These are phyloP conservation scores for Adelognathus sp. DNA, from an alignment of 2,888 invertebrate species.

Conservation along the genomic window DNA sequence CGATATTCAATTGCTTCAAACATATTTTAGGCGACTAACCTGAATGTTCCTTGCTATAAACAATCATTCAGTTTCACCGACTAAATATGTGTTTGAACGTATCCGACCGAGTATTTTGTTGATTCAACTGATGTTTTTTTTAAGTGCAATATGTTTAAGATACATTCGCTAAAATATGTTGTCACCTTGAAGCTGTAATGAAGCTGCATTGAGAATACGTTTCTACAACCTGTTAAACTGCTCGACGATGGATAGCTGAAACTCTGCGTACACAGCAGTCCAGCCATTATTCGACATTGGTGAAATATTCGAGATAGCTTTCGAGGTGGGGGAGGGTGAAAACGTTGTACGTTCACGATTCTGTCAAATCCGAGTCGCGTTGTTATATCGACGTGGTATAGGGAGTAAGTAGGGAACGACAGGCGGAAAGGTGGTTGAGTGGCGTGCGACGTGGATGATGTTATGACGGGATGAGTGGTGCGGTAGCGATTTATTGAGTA, in stretches of 20 bases:
- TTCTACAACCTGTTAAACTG: background rate
- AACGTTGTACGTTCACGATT: background rate
- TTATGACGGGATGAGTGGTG: conserved; percentile 69
- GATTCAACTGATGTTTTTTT: no score
- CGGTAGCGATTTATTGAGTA: conserved; percentile 72
- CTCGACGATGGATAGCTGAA: background rate
- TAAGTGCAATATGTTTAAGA: no score
- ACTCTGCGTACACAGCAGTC: background rate
- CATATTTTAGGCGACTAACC: no score
- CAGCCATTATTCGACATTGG: background rate
- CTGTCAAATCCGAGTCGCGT: conserved; percentile 16
- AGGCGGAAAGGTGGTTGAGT: conserved; percentile 60
- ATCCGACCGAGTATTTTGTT: no score
- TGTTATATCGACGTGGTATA: background rate
- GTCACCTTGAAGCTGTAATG: no score
- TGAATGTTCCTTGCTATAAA: no score
- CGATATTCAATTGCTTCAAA: no score
- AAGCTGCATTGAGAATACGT: no score
- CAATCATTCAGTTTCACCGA: no score
- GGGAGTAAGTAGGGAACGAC: conserved; percentile 19
- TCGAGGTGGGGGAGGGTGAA: no score
- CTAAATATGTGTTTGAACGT: no score
- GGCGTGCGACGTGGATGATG: conserved; percentile 68
- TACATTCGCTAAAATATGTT: no score
- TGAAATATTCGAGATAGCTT: background rate